Evolutionary conservation across 2,797 vertebrate genomes (phyloP).

Genomic region (Falco peregrinus): DNA sequence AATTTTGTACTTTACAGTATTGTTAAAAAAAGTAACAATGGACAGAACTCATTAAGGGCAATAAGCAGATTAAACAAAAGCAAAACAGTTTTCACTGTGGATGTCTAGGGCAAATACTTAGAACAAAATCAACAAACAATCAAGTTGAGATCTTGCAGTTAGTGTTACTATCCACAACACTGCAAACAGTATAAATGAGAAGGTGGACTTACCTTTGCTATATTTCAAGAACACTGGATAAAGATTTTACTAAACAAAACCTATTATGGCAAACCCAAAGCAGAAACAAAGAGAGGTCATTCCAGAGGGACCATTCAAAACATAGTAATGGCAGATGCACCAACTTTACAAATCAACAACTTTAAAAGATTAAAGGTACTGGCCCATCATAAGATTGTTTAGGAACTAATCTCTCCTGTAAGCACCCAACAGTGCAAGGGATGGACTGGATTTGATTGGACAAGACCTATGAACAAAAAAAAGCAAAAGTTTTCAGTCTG

Average conservation of each 20-base stretch:
- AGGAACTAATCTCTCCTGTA: conserved; percentile 17
- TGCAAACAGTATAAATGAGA: conserved; percentile 18
- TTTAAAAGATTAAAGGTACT: conserved; percentile 15
- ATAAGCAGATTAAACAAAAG: not conserved
- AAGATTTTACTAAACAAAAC: conserved; percentile 18
- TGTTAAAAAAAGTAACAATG: not conserved
- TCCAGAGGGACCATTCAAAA: not conserved
- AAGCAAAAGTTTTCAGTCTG: not conserved
- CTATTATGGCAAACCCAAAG: conserved; percentile 27
- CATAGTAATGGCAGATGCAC: not conserved
- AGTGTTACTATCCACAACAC: not conserved
- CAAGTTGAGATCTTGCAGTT: not conserved
- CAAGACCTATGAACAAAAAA: not conserved
- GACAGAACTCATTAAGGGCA: not conserved
- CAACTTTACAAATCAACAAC: not conserved
- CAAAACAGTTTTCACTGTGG: not conserved
- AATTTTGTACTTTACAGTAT: not conserved
- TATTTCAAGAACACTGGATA: conserved; percentile 38
- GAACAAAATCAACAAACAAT: not conserved
- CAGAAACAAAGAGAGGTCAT: not conserved
- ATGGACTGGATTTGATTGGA: conserved; percentile 33
- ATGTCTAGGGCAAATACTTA: not conserved
- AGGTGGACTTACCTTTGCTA: conserved; percentile 22
- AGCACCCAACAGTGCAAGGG: not conserved
- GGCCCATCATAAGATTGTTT: conserved; percentile 5